Evolutionary conservation across 2,797 vertebrate species (phyloP).

Genomic region (Acrossocheilus fasciatus): DNA sequence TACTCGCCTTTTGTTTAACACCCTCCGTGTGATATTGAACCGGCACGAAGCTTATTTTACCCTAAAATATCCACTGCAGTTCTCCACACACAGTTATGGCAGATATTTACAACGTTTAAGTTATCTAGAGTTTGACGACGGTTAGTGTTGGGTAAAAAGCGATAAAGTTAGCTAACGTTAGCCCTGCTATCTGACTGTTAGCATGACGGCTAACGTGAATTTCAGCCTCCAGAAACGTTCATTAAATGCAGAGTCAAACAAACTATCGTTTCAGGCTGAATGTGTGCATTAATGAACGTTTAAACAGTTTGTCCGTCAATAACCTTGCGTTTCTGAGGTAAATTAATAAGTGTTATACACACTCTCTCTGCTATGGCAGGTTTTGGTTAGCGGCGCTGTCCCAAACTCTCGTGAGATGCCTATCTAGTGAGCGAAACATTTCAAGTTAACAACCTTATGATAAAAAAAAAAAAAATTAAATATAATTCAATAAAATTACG

Average conservation of each 20-base stretch:
- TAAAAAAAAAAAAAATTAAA: neutral
- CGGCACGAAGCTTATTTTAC: neutral
- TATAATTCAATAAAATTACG: neutral
- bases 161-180: conserved; percentile 29
- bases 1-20: conserved; percentile 49
- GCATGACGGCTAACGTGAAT: conserved; percentile 38
- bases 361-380: neutral
- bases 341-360: neutral
- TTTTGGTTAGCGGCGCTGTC: conserved; percentile 7
- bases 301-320: neutral
- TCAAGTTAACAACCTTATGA: neutral
- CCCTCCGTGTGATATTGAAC: conserved; percentile 12
- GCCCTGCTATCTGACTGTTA: conserved; percentile 33
- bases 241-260: neutral
- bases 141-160: neutral
- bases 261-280: neutral
- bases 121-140: neutral
- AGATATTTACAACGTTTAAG: neutral
- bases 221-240: neutral
- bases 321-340: neutral
- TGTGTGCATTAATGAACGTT: neutral
- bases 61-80: neutral
- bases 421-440: neutral
- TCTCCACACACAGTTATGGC: neutral
- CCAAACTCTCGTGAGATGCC: neutral